These are phyloP conservation scores for Varecia variegata DNA, from an alignment of 2,797 vertebrate genomes.

Conservation along the genomic window DNA sequence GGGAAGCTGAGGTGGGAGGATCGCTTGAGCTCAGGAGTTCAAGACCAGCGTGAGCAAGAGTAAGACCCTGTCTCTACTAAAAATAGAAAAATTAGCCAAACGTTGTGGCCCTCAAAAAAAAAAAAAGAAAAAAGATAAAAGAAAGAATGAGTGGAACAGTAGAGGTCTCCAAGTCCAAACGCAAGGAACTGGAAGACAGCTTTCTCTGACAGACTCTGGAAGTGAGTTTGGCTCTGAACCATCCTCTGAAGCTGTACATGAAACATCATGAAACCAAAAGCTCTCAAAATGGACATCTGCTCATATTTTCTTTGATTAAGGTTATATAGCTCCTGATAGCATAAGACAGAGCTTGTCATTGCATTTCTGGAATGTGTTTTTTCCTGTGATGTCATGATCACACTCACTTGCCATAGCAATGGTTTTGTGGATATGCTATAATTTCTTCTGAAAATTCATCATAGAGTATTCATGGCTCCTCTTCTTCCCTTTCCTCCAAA, in stretches of 20 bases:
- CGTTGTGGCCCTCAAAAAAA: too few relatives aligned
- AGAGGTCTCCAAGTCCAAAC: background rate
- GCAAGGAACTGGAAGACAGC: background rate
- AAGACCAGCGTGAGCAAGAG: too few relatives aligned
- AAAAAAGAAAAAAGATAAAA: background rate
- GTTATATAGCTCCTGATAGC: background rate
- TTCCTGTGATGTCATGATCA: background rate
- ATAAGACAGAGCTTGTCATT: background rate
- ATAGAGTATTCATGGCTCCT: background rate
- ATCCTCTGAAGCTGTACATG: background rate
- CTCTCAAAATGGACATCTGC: background rate
- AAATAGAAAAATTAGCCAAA: too few relatives aligned
- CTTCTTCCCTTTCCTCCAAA: slow-evolving; percentile 6
- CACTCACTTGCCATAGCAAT: background rate
- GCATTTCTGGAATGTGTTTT: background rate
- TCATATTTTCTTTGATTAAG: background rate
- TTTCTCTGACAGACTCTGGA: background rate
- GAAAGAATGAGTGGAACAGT: background rate
- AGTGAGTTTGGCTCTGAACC: background rate
- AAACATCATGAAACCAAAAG: background rate
- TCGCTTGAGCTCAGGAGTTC: too few relatives aligned
- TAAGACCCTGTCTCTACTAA: too few relatives aligned
- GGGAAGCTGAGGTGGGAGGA: too few relatives aligned
- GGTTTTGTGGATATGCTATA: background rate
- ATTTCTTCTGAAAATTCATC: background rate